Conservation (phyloP, 2,797 vertebrate species). For the Danio jaintianensis region DNA sequence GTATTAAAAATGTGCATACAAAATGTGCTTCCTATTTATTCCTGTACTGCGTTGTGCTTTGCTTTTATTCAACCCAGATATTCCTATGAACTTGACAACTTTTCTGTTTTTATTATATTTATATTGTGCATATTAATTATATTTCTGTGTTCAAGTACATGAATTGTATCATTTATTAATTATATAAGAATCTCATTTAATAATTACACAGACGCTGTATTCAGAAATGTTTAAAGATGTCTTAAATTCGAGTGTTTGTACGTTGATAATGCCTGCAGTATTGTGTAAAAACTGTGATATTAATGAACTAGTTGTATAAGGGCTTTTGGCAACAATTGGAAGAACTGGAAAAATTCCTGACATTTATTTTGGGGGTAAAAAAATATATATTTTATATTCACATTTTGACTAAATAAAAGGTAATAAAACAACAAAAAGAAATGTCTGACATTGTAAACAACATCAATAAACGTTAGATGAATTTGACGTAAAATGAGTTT, state of each 20-base stretch:
- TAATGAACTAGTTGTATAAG: slow-evolving; percentile 36
- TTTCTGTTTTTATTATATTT: slow-evolving; percentile 12
- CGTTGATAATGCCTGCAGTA: background rate
- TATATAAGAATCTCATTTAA: background rate
- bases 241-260: background rate
- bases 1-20: slow-evolving; percentile 60
- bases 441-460: background rate
- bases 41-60: slow-evolving; percentile 1
- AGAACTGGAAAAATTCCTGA: background rate
- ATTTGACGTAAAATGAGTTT: background rate
- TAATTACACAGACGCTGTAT: slow-evolving; percentile 12
- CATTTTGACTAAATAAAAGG: background rate
- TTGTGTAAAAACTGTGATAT: slow-evolving; percentile 3
- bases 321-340: slow-evolving; percentile 41
- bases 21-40: slow-evolving; percentile 27
- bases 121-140: background rate
- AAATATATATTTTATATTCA: slow-evolving; percentile 17
- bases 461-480: background rate
- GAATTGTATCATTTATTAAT: slow-evolving; percentile 20
- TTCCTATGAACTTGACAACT: slow-evolving; percentile 15
- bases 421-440: background rate
- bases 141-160: slow-evolving; percentile 32
- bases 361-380: background rate
- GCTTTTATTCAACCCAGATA: slow-evolving; percentile 8
- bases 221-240: slow-evolving; percentile 12